A percentile compares a stretch with the other conserved stretches of the same genome.
These are phyloP conservation scores for Athene cunicularia DNA, from an alignment of 2,113 vertebrate species.

Conservation along the genomic window DNA sequence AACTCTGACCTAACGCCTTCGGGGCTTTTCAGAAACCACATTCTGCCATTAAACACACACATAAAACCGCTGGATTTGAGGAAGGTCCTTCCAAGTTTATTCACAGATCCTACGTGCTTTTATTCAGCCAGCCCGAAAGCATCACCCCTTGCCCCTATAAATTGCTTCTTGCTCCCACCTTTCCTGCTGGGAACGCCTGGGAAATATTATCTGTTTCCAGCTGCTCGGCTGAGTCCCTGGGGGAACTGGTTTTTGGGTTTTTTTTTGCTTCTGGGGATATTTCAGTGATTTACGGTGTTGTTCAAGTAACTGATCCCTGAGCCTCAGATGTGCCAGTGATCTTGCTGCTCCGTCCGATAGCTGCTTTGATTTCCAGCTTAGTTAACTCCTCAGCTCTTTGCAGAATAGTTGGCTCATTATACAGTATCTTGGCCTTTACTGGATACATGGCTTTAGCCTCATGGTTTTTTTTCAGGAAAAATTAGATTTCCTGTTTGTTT, in stretches of 20 bases:
- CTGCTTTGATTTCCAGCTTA: neutral
- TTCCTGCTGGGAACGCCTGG: neutral
- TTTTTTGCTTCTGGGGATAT: neutral
- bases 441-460: neutral
- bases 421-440: neutral
- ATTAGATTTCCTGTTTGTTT: neutral
- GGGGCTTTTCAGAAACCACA: neutral
- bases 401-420: neutral
- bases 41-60: neutral
- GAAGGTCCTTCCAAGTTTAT: neutral
- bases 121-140: neutral
- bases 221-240: neutral
- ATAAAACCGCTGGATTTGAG: neutral
- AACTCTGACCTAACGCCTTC: accelerated
- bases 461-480: neutral
- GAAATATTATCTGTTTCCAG: neutral
- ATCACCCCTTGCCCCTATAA: neutral
- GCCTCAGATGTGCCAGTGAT: neutral
- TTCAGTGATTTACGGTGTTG: neutral
- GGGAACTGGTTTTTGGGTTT: too few relatives aligned
- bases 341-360: neutral
- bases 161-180: neutral
- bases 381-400: neutral
- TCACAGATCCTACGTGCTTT: neutral
- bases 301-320: neutral